phyloP scores from a whole-genome alignment of 1,140 invertebrate genomes.

The Atta cephalotes region DNA sequence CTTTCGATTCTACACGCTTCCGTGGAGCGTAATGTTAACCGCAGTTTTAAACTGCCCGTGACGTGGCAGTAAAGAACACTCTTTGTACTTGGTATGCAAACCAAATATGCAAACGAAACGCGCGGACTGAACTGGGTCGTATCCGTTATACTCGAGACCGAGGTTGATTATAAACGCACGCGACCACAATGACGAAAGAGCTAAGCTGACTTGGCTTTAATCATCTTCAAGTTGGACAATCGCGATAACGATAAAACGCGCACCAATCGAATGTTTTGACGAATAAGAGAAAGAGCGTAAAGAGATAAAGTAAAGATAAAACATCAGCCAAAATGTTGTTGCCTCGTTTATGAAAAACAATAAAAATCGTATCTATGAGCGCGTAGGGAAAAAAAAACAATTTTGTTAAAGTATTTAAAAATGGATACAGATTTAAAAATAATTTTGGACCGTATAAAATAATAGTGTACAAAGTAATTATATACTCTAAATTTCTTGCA shows the following conservation, averaged over 20 bases:
- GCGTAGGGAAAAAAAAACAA: too few species aligned
- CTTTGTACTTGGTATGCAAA: constrained; percentile 46
- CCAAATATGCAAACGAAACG: constrained; percentile 49
- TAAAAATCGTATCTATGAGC: too few species aligned
- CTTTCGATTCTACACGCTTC: constrained; percentile 11
- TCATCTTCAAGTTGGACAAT: neutral
- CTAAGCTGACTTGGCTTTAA: constrained; percentile 9
- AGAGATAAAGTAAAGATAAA: too few species aligned
- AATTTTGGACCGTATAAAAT: too few species aligned
- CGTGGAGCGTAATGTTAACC: constrained; percentile 23
- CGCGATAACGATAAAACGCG: neutral
- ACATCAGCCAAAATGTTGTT: too few species aligned
- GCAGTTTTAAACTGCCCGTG: constrained; percentile 11
- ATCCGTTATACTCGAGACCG: constrained; percentile 29
- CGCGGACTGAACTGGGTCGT: constrained; percentile 42
- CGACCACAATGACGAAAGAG: constrained; percentile 37
- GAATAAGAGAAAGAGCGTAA: too few species aligned
- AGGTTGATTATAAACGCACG: constrained; percentile 38
- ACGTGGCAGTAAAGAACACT: constrained; percentile 42
- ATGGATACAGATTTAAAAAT: too few species aligned
- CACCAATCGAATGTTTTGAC: neutral
- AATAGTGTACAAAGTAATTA: too few species aligned
- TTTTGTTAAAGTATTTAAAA: too few species aligned
- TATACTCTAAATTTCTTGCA: too few species aligned
- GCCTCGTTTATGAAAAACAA: too few species aligned